A percentile compares a stretch with the other conserved stretches of the same genome.
Conservation (phyloP, 2,888 invertebrate genomes). For the Nomada fabriciana region DNA sequence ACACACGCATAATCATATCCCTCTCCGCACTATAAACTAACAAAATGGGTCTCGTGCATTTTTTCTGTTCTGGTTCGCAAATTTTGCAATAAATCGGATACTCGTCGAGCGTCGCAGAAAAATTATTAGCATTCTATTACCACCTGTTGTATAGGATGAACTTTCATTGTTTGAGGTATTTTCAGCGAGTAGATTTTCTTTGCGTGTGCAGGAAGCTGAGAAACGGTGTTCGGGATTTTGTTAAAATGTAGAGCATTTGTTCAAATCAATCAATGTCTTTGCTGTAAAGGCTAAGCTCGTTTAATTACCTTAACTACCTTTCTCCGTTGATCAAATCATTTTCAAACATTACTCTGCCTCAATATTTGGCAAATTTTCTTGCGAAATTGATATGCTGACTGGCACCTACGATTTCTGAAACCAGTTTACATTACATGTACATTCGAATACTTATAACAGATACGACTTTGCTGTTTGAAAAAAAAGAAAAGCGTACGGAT, state of each 20-base stretch:
- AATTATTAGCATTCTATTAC: constrained; percentile 55
- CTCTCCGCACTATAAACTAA: constrained; percentile 36
- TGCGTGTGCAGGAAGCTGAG: not conserved
- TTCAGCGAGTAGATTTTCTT: not conserved
- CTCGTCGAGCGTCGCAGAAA: constrained; percentile 31
- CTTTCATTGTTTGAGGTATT: constrained; percentile 34
- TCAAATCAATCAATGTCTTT: not conserved
- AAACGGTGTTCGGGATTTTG: not conserved
- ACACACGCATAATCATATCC: constrained; percentile 23
- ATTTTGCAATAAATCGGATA: not conserved
- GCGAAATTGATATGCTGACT: too few species aligned
- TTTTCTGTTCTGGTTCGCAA: constrained; percentile 8
- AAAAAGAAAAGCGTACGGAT: too few species aligned
- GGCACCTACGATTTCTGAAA: too few species aligned
- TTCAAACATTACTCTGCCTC: too few species aligned
- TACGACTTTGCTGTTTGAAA: too few species aligned
- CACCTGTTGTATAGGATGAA: constrained; percentile 31
- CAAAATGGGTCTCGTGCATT: constrained; percentile 22
- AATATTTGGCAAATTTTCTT: too few species aligned
- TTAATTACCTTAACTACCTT: too few species aligned
- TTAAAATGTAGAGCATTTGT: not conserved
- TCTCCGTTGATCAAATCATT: too few species aligned
- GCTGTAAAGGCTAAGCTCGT: too few species aligned
- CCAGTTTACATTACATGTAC: too few species aligned
- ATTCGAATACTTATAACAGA: too few species aligned